Evolutionary conservation across 2,888 invertebrate genomes (phyloP), one percentile per base, ranked within the genome.

Genomic region (Calameuta pallipes): DNA sequence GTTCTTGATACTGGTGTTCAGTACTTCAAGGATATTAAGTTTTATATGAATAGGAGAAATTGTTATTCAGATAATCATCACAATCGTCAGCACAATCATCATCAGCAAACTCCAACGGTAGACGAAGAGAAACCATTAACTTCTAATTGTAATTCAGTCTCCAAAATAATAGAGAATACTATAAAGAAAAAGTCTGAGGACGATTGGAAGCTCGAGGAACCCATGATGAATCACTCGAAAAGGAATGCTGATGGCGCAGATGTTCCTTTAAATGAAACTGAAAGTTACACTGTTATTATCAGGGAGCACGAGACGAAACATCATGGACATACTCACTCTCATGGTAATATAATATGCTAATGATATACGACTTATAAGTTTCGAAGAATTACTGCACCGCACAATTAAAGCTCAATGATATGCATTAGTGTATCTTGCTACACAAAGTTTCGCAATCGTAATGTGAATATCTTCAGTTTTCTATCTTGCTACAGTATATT

Each of bases 301-400:
- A 93, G 94, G 81, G 95, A 95, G 85, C 96, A 96, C 85, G 95
- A 95, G 34, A 94, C 94, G 68, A 94, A 94, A 1, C 97, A 97
- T 92, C 97, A 97, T 89, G 97, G 97, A 0, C 97, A 97, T 87
- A 96, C 96, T 0, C 97, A 97, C 91, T 94, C 96, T 0, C 97
- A 97, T 90, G 96, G 91, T 90, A 82, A 81, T 4, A 41, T 41
- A 41, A 15, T 41, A 74, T 37, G 30, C 1, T 70, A 15, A 15
- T 41, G 41, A 41, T 41, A 15, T 15, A 15, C 11, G 70, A n/a
- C 33, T 30, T 70, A 30, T 31, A 33, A 70, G 4, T 70, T 15
- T 70, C 13, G 30, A 70, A 33, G 15, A 15, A 15, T 13, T 37
- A 41, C 13, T 41, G 11, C 36, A 37, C 13, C 4, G 37, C 37